Conservation (phyloP, 1,140 invertebrate species). For the Oreohelix idahoensis region DNA sequence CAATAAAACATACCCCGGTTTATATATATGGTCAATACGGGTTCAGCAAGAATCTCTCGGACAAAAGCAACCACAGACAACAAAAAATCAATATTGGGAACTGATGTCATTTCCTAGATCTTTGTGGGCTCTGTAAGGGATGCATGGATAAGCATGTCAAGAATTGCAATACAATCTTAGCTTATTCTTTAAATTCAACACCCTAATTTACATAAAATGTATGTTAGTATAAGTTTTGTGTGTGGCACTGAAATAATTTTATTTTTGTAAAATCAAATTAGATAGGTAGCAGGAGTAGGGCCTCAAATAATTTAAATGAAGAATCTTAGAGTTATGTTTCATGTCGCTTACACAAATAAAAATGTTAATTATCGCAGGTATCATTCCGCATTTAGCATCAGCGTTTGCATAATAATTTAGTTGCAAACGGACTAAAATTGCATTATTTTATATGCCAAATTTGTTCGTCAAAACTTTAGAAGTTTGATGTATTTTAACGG, state of each 20-base stretch:
- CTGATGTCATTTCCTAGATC: conserved; percentile 38
- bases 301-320: not conserved
- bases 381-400: not conserved
- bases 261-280: no score
- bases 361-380: not conserved
- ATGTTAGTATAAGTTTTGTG: no score
- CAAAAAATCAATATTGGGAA: conserved; percentile 39
- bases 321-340: not conserved
- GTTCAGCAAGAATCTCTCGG: not conserved
- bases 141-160: no score
- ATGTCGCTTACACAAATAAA: not conserved
- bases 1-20: not conserved
- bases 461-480: not conserved
- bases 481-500: not conserved
- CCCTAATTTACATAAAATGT: no score
- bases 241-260: no score
- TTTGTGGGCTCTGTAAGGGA: conserved; percentile 12
- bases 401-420: not conserved
- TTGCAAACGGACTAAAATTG: not conserved
- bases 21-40: not conserved
- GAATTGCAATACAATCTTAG: no score
- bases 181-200: no score
- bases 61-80: conserved; percentile 32
- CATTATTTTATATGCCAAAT: not conserved
- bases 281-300: no score